Base-by-base conservation (phyloP, 2,888 invertebrate genomes). In the Cantharis lateralis region DNA sequence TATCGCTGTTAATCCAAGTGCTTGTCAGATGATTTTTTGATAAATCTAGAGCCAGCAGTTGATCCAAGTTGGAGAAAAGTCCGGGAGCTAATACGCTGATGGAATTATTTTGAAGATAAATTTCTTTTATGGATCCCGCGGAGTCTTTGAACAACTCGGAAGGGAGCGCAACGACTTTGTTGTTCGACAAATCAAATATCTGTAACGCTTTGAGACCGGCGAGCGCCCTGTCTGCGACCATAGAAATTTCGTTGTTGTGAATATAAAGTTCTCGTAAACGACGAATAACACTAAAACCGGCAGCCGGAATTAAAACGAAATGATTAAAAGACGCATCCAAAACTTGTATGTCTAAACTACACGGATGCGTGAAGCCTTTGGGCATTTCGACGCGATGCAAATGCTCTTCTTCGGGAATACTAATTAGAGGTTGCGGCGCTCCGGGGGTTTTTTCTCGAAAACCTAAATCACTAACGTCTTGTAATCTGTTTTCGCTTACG, bases 81-180 rank as follows among this genome's bases (percentile, higher is more conserved):
- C 94, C 95, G 0, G 96, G 95, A 81, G 96, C 95, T 81, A 97
- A 90, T 66, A 94, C 94, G 87, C 94, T 94, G 83, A 98, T 94
- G 18, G 96, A 95, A 90, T 97, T 97, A 89, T 97, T 97, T 88
- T 96, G 95, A 86, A 97, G 89, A 89, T 96, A 95, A 85, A 97
- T 93, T 89, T 97, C 96, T 89, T 95, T 95, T 83, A 97, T 93
- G 79, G 93, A 93, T 80, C 93, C 92, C 71, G 93, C 90, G 84
- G 93, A 92, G 88, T 96, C 96, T 86, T 91, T 91, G 86, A 98
- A 96, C 81, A 98, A 89, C 85, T 95, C 94, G 80, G 95, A 93
- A 64, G 98, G 97, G 82, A 98, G 90, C 72, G 95, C 95, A 62
- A 95, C 95, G 80, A 98, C 93, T 90, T 95, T 94, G 88, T 98